Evolutionary conservation across 1,140 invertebrate species (phyloP).

Genomic region (Macrobrachium nipponense): DNA sequence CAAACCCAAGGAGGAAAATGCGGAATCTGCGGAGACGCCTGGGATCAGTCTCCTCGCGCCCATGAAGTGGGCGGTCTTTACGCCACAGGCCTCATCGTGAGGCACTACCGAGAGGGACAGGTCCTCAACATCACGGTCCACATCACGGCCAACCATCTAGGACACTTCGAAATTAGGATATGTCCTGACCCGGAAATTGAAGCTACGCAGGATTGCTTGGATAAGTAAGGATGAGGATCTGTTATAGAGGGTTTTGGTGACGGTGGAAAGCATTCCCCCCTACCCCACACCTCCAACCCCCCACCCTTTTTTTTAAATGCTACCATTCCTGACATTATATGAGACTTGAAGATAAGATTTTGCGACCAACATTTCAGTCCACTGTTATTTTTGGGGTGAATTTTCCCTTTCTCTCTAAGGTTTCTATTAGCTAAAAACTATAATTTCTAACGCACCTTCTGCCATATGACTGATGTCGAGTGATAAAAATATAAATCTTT

Average conservation of each 20-base stretch:
- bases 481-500: not conserved
- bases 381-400: too few species aligned
- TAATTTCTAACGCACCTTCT: too few species aligned
- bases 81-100: constrained; percentile 49
- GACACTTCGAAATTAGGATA: constrained; percentile 69
- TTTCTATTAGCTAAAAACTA: too few species aligned
- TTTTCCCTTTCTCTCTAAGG: too few species aligned
- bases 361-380: too few species aligned
- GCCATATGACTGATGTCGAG: not conserved
- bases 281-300: not conserved
- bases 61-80: constrained; percentile 47
- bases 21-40: constrained; percentile 70
- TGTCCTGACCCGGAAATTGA: constrained; percentile 66
- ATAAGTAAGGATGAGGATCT: constrained; percentile 66
- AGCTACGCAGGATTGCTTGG: constrained; percentile 69
- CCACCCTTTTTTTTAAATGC: not conserved
- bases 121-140: constrained; percentile 67
- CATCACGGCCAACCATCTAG: constrained; percentile 70
- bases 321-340: not conserved
- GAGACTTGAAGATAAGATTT: too few species aligned
- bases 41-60: constrained; percentile 11
- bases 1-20: constrained; percentile 69
- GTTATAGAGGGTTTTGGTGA: not conserved
- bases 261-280: not conserved
- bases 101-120: constrained; percentile 55